Evolutionary conservation across 2,888 invertebrate species (phyloP).

Genomic region (Lasiommata megera): DNA sequence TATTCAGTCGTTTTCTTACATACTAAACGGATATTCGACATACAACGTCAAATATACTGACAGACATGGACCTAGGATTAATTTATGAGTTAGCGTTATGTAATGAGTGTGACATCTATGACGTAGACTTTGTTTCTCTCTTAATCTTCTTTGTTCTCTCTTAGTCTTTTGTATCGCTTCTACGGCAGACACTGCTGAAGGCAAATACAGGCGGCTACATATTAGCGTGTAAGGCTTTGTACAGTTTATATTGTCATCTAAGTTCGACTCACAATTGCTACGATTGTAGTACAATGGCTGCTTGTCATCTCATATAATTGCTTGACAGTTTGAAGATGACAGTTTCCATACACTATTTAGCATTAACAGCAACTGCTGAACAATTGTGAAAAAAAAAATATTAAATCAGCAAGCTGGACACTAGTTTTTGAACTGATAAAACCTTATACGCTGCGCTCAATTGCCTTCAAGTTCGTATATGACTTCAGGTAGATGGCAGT

Average conservation of each 20-base stretch:
- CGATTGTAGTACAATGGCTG: too few species aligned
- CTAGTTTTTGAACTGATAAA: not conserved
- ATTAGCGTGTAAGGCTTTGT: not conserved
- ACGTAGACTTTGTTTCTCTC: constrained; percentile 23
- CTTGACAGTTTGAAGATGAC: not conserved
- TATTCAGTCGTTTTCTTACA: constrained; percentile 79
- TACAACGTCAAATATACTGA: constrained; percentile 32
- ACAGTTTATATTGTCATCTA: not conserved
- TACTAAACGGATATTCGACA: constrained; percentile 50
- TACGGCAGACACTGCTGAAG: constrained; percentile 14
- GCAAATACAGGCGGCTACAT: not conserved
- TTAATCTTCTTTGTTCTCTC: too few species aligned
- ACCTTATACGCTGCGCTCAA: not conserved
- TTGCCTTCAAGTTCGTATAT: not conserved
- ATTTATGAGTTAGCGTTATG: constrained; percentile 23
- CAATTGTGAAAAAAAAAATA: not conserved
- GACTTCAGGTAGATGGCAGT: not conserved
- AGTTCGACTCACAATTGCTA: too few species aligned
- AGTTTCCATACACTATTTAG: not conserved
- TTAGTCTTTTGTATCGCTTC: constrained; percentile 8
- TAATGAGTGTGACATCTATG: constrained; percentile 20
- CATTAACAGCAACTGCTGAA: not conserved
- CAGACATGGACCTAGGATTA: constrained; percentile 27
- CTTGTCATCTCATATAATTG: too few species aligned
- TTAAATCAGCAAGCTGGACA: not conserved